These are phyloP conservation scores for Melanotaenia nigrans DNA, from an alignment of 2,797 vertebrate genomes.

Conservation along the genomic window DNA sequence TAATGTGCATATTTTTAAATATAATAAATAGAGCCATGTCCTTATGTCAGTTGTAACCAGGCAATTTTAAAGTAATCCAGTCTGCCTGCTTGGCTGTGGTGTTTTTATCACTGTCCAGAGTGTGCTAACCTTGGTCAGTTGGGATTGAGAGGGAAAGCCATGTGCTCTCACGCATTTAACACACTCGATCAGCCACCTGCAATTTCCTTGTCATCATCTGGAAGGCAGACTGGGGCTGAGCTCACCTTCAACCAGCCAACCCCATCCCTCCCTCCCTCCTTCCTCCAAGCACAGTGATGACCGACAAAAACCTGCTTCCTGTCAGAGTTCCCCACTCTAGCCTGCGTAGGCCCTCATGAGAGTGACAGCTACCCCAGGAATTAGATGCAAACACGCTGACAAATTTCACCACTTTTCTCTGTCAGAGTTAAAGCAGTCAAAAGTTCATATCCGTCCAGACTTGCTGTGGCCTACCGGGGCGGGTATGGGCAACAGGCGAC, in stretches of 20 bases:
- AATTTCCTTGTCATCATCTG: slow-evolving; percentile 71
- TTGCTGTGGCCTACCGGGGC: slow-evolving; percentile 37
- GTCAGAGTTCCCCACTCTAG: slow-evolving; percentile 26
- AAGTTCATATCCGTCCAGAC: slow-evolving; percentile 69
- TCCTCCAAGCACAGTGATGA: slow-evolving; percentile 28
- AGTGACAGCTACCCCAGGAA: slow-evolving; percentile 54
- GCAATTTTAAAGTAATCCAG: slow-evolving; percentile 56
- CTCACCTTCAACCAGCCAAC: slow-evolving; percentile 27
- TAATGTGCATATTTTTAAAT: slow-evolving; percentile 55
- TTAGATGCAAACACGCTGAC: slow-evolving; percentile 45
- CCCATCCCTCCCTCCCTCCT: slow-evolving; percentile 2
- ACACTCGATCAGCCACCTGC: slow-evolving; percentile 68
- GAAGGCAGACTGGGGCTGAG: slow-evolving; percentile 55
- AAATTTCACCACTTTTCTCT: slow-evolving; percentile 46
- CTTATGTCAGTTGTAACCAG: slow-evolving; percentile 52
- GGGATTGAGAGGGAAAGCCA: slow-evolving; percentile 45
- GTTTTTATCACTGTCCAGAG: slow-evolving; percentile 69
- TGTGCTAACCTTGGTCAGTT: slow-evolving; percentile 55
- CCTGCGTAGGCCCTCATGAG: slow-evolving; percentile 22
- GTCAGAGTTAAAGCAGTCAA: slow-evolving; percentile 57
- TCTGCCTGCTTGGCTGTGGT: slow-evolving; percentile 53
- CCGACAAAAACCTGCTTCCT: slow-evolving; percentile 61
- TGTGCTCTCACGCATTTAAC: slow-evolving; percentile 38
- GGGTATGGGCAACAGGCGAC: slow-evolving; percentile 1
- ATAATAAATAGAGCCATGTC: slow-evolving; percentile 53